Evolutionary conservation across 2,797 vertebrate genomes (phyloP), one percentile per base, ranked within the genome.

Genomic region (Sitta carolinensis): DNA sequence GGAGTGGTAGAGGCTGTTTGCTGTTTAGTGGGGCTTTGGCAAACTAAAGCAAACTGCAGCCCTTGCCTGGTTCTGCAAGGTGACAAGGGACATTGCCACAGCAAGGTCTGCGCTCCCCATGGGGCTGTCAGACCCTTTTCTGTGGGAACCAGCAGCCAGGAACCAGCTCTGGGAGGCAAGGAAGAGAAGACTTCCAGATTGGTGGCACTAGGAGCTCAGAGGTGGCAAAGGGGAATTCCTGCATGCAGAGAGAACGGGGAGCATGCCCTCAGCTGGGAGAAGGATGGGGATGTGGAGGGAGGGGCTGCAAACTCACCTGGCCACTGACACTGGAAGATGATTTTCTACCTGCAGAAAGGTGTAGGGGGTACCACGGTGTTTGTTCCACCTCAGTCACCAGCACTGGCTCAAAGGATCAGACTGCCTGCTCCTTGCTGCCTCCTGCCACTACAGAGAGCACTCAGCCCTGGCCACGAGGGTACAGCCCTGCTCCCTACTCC

Each of bases 51-150:
- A 91, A 83, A 26, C 26, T 7, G 11, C 1, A 79, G 79, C 61
- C 59, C 38, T 66, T 42, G 82, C 38, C 13, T 3, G 16, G 5
- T 26, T 51, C 76, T 21, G 32, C 70, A 34, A 51, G 43, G 29
- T 40, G 72, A 55, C 78, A 47, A 26, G 58, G 72, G 83, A 47
- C 20, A 51, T 7, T 30, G 58, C 19, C 90, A 36, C 1, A 25
- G 84, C 43, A 13, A 30, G 36, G 23, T 5, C 23, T n/a, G 45
- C 32, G 36, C 51, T 36, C 34, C 58, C 78, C 78, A 20, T 0
- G 0, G 0, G 48, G 64, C 73, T 48, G 12, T 2, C 34, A 29
- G 52, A 68, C 5, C 54, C 48, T n/a, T 15, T 16, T 19, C 75
- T 40, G 74, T 43, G 40, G 2, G 2, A 47, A 13, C 5, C 63